phyloP scores from a whole-genome alignment of 2,113 vertebrate species.

The Physeter macrocephalus region DNA sequence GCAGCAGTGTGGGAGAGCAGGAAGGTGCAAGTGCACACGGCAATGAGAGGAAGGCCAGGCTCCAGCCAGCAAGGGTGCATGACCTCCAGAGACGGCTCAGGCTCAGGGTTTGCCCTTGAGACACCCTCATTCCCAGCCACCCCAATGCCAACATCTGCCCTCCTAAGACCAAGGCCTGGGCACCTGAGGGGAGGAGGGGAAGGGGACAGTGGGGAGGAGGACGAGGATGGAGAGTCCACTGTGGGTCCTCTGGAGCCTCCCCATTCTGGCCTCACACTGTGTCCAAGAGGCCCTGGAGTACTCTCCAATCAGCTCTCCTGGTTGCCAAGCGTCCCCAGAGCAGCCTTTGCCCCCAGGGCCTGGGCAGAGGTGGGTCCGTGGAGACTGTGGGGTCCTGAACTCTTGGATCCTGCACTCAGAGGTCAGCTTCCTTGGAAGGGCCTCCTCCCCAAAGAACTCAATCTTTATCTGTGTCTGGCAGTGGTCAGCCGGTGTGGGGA shows the following conservation, averaged over 20 bases:
- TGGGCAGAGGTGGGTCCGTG: neutral
- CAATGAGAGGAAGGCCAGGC: neutral
- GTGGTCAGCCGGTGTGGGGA: neutral
- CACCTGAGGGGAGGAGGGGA: neutral
- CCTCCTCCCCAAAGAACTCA: neutral
- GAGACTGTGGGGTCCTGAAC: neutral
- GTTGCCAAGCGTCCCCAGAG: neutral
- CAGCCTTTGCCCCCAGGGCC: neutral
- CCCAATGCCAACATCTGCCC: neutral
- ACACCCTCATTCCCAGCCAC: neutral
- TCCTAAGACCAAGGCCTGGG: neutral
- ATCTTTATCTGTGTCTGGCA: neutral
- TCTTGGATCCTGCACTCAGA: neutral
- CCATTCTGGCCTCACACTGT: neutral
- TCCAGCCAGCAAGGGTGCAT: accelerated
- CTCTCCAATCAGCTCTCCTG: neutral
- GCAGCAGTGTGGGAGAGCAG: neutral
- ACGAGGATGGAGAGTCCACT: neutral
- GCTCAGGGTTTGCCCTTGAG: neutral
- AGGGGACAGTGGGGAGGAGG: neutral
- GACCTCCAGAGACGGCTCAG: neutral
- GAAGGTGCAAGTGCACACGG: neutral
- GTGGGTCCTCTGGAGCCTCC: neutral
- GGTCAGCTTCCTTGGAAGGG: neutral
- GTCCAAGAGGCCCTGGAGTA: neutral